Percentiles rank a stretch among this genome's conserved stretches.
Evolutionary conservation across 2,113 vertebrate genomes (phyloP).

Genomic region (Lamprotornis superbus): DNA sequence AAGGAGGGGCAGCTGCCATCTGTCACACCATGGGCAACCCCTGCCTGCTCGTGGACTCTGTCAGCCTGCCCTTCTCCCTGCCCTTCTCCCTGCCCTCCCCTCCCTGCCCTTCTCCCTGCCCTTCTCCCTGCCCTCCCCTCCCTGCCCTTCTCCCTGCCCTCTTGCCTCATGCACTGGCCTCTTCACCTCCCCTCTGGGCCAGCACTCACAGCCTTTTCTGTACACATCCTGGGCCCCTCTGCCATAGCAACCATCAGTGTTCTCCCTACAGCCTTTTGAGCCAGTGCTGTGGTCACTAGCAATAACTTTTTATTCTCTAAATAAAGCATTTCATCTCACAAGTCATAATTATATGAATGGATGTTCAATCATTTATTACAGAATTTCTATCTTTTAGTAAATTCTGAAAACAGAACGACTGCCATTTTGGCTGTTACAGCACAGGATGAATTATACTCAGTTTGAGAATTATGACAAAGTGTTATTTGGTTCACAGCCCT

Average conservation of each 20-base stretch:
- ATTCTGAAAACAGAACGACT: not conserved
- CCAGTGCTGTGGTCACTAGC: not conserved
- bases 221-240: accelerated
- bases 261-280: not conserved
- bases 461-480: not conserved
- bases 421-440: not conserved
- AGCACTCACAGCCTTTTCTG: not conserved
- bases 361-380: not conserved
- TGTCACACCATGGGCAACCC: not conserved
- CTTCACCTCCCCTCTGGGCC: no score
- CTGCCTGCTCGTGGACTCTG: accelerated
- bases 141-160: not conserved
- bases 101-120: not conserved
- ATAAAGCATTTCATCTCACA: not conserved
- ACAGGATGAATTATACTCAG: not conserved
- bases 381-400: not conserved
- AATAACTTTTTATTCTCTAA: not conserved
- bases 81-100: not conserved
- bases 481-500: not conserved
- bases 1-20: not conserved
- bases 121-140: not conserved
- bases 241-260: no score
- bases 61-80: no score
- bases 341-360: not conserved
- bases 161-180: not conserved